Evolutionary conservation across 2,797 vertebrate species (phyloP), one percentile per base, ranked within the genome.

Genomic region (Sebastes minor): DNA sequence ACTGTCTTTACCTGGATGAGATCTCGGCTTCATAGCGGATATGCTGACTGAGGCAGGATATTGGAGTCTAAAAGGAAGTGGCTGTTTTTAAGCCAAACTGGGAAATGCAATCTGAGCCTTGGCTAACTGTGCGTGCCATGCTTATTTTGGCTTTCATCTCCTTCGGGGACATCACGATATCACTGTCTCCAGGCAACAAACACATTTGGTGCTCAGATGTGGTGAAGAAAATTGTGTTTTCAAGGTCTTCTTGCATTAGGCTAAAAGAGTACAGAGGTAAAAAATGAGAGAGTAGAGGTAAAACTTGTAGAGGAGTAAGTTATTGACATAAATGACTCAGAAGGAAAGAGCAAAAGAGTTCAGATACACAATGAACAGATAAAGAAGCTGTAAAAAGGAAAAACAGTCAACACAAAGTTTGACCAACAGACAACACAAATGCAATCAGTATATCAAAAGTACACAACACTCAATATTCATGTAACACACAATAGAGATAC

Each of bases 141-240:
- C 46, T 91, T 86, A 77, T 73, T 88, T 70, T 71, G 75, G 63
- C 78, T 74, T 80, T 75, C 65, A 10, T 22, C n/a, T 83, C 71
- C 64, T 78, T n/a, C 1, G 33, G 49, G 52, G 70, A 82, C 65
- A 55, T 35, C 25, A 3, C 22, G 61, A 86, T 72, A 76, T 69
- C 70, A 56, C 64, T 12, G 66, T 76, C 69, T 79, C 74, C 6
- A 42, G 38, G 82, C 68, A 83, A 80, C 77, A 82, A 75, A 70
- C 38, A 60, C 62, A 59, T 62, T 65, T 66, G 11, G 25, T 71
- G 69, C 35, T 74, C 38, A 27, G 23, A 66, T 46, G 12, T 71
- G 55, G 59, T 32, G 30, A 55, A 55, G 10, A 52, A 23, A 79
- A 52, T n/a, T 38, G 22, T 27, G 64, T 55, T 75, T 65, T 59